Evolutionary conservation across 2,113 vertebrate genomes (phyloP), one percentile per base, ranked within the genome.

Genomic region (Mesocricetus auratus): DNA sequence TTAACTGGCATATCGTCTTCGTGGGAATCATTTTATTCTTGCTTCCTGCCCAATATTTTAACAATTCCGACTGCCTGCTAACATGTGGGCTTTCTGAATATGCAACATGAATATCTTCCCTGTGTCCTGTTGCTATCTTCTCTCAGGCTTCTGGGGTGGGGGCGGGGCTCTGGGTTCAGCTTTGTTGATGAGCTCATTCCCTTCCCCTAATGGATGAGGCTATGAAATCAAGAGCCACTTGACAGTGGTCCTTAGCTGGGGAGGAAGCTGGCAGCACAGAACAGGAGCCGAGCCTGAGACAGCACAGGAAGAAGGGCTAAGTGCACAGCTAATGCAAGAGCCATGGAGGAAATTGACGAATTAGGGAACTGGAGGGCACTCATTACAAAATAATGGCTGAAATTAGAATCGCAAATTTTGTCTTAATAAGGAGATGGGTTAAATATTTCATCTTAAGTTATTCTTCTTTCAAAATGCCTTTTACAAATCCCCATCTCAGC

Each of bases 391-490:
- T 69, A 91, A 45, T 79, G 31, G 83, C 66, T 94, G 95, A 95
- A 97, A 93, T 97, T 74, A 94, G 92, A 95, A 71, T 91, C 94
- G 81, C 95, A 97, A 8, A 92, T 92, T 94, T 86, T 88, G 60
- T 50, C 81, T 69, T 92, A 95, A 96, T 95, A 95, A 97, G 86
- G 60, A 89, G 39, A 85, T 94, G 39, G 5, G 83, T 86, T 96
- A 79, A 90, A 42, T 98, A 95, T 95, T 82, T 93, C 68, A 75
- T 96, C 68, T 94, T 94, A 89, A 92, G 83, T 96, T 95, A 82
- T 96, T 96, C 45, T 86, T 56, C 78, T 36, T 97, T 50, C 78
- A 95, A 92, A 94, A 97, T 89, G 89, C 85, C 92, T 62, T 97
- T 86, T 83, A 9, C 7, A 93, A 10, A 94, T 66, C 93, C 53